Percentiles rank a stretch among this genome's conserved stretches.
These are phyloP conservation scores for Onchidella celtica DNA, from an alignment of 2,888 invertebrate species.

Conservation along the genomic window DNA sequence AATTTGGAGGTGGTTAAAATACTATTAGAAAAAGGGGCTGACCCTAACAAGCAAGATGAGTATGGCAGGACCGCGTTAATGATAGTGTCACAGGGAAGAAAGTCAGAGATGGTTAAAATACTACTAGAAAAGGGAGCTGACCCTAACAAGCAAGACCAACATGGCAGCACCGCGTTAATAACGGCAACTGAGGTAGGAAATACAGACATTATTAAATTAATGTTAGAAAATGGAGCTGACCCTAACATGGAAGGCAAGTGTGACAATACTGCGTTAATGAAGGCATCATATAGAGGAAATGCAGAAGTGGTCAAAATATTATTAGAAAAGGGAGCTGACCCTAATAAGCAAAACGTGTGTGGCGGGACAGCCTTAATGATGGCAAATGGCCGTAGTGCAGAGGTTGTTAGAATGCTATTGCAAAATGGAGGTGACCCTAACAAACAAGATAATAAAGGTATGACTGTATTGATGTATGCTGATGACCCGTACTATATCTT, in stretches of 20 bases:
- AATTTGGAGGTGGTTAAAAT: background rate
- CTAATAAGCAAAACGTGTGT: background rate
- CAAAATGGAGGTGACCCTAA: background rate
- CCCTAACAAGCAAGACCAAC: background rate
- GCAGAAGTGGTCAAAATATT: background rate
- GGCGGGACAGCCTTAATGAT: background rate
- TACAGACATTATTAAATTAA: background rate
- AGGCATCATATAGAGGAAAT: background rate
- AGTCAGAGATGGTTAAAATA: background rate
- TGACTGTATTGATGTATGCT: background rate
- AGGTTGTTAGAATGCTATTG: background rate
- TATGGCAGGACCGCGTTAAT: background rate
- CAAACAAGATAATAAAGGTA: background rate
- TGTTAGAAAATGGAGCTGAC: background rate
- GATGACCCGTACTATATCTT: background rate
- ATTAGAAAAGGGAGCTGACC: background rate
- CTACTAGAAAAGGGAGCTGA: background rate
- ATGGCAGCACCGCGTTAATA: background rate
- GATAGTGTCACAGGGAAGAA: background rate
- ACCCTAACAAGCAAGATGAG: background rate
- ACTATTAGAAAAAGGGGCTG: background rate
- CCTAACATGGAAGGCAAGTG: background rate
- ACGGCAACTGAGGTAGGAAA: background rate
- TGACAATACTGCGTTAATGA: background rate
- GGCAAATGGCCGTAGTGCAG: background rate